Conservation (phyloP, 2,888 invertebrate genomes). For the Rhorus exstirpatorius region DNA sequence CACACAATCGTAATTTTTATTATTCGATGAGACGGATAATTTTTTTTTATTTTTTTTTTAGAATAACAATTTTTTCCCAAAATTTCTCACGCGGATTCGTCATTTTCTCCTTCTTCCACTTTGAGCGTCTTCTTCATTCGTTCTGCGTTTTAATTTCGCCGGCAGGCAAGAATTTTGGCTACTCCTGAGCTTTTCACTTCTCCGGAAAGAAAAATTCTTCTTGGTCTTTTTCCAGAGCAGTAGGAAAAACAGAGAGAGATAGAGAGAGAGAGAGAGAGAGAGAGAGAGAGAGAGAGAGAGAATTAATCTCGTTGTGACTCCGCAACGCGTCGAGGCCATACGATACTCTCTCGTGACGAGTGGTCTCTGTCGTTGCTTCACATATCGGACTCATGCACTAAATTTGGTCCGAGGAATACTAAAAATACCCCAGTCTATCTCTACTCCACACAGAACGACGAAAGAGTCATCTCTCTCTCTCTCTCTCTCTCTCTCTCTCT, state of each 20-base stretch:
- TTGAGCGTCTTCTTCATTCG: too few relatives aligned
- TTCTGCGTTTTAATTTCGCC: background rate
- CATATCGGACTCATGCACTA: slow-evolving; percentile 82
- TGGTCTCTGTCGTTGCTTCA: slow-evolving; percentile 38
- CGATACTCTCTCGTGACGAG: slow-evolving; percentile 80
- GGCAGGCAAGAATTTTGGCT: background rate
- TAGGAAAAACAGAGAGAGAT: too few relatives aligned
- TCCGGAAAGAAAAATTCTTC: background rate
- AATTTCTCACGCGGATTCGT: too few relatives aligned
- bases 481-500: slow-evolving; percentile 53
- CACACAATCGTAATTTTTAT: too few relatives aligned
- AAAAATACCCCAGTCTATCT: slow-evolving; percentile 80
- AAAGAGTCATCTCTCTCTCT: slow-evolving; percentile 58
- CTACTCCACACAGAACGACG: slow-evolving; percentile 42
- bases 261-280: too few relatives aligned
- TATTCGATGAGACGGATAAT: too few relatives aligned
- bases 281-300: slow-evolving; percentile 19
- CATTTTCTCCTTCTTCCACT: too few relatives aligned
- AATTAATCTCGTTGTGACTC: slow-evolving; percentile 5
- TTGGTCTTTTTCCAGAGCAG: too few relatives aligned
- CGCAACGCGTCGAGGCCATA: slow-evolving; percentile 75
- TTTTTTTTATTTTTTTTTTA: too few relatives aligned
- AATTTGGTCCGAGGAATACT: slow-evolving; percentile 84
- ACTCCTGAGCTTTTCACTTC: background rate
- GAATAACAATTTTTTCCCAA: too few relatives aligned